phyloP scores from a whole-genome alignment of 2,888 invertebrate genomes.

The Metallyticus violacea region DNA sequence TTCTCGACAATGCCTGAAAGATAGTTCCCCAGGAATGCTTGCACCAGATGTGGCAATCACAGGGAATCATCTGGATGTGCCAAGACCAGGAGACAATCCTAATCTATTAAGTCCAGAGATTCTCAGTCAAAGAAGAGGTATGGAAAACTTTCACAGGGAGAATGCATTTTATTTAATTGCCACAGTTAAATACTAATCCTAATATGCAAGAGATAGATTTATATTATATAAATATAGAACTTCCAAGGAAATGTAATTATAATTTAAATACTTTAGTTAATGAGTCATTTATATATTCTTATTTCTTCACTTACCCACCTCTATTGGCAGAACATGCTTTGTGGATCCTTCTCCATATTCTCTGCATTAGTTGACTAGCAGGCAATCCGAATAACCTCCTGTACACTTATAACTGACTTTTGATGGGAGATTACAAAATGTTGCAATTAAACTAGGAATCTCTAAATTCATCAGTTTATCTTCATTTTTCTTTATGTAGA shows the following conservation, averaged over 20 bases:
- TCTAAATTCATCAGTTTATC: neutral
- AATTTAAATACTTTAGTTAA: no score
- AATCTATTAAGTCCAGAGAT: constrained; percentile 82
- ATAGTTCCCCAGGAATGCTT: constrained; percentile 55
- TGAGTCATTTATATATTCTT: no score
- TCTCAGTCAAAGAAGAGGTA: constrained; percentile 65
- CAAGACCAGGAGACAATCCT: constrained; percentile 67
- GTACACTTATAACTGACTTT: no score
- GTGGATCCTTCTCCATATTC: no score
- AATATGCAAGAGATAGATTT: neutral
- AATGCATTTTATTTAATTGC: neutral
- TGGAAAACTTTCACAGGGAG: constrained; percentile 30
- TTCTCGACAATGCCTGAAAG: constrained; percentile 59
- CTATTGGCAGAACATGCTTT: no score
- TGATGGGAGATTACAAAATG: no score
- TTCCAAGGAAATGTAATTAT: no score
- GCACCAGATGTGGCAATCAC: constrained; percentile 54
- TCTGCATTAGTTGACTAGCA: no score
- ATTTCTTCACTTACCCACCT: no score
- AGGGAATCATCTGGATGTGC: constrained; percentile 78
- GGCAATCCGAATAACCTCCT: no score
- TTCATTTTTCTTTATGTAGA: neutral
- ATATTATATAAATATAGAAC: no score
- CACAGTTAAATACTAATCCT: neutral
- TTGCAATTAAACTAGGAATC: no score